Evolutionary conservation across 2,113 vertebrate genomes (phyloP).

Genomic region (Cnemophilus loriae): DNA sequence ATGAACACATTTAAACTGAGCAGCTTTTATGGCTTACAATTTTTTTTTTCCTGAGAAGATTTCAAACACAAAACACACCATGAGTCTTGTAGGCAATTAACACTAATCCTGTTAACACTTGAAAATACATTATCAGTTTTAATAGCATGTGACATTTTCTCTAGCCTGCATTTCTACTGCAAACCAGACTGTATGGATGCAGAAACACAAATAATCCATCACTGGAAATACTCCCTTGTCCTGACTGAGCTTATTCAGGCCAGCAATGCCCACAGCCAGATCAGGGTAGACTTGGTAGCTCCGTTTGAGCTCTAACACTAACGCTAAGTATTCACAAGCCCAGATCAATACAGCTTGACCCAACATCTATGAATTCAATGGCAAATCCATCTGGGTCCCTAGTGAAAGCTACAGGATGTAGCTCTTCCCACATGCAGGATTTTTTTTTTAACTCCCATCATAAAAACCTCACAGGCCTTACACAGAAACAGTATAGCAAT

Average conservation of each 20-base stretch:
- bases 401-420: neutral
- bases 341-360: neutral
- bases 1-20: neutral
- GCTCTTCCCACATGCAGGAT: neutral
- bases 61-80: neutral
- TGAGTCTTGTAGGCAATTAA: neutral
- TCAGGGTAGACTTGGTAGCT: neutral
- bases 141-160: neutral
- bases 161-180: neutral
- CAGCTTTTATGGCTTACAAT: neutral
- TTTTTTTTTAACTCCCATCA: neutral
- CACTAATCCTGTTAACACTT: neutral
- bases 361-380: neutral
- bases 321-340: neutral
- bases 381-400: neutral
- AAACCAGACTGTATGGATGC: neutral
- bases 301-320: neutral
- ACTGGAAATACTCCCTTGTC: neutral
- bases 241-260: neutral
- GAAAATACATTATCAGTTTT: neutral
- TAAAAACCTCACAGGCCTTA: neutral
- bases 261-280: accelerated
- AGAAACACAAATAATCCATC: neutral
- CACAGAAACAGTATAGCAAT: neutral
- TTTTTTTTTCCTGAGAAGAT: neutral